phyloP scores from a whole-genome alignment of 1,140 invertebrate genomes.

The Palaemon carinicauda region DNA sequence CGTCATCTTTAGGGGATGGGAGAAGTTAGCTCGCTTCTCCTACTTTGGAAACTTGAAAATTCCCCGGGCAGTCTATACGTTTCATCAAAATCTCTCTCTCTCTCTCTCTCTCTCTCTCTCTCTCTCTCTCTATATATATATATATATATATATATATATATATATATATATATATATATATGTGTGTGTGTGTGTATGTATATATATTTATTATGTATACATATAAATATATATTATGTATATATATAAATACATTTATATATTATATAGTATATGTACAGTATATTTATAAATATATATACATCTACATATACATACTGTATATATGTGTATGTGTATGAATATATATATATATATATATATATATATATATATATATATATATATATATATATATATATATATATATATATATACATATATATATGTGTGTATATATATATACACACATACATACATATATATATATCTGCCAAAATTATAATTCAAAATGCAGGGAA shows the following conservation, averaged over 20 bases:
- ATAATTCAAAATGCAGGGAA: background rate
- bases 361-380: slow-evolving; percentile 2
- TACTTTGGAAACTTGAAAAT: no score
- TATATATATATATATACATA: background rate
- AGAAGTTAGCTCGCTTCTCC: no score
- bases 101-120: slow-evolving; percentile 7
- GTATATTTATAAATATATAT: no score
- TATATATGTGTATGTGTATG: background rate
- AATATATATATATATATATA: slow-evolving; percentile 2
- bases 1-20: no score
- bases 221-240: no score
- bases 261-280: no score
- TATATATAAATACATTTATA: no score
- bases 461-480: background rate
- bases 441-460: background rate
- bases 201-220: slow-evolving; percentile 2
- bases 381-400: slow-evolving; percentile 2
- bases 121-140: background rate
- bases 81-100: background rate
- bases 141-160: no score
- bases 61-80: no score
- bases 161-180: no score
- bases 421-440: background rate
- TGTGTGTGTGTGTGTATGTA: no score
- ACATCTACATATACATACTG: no score